Evolutionary conservation across 2,888 invertebrate species (phyloP).

Genomic region (Conomelus anceps): DNA sequence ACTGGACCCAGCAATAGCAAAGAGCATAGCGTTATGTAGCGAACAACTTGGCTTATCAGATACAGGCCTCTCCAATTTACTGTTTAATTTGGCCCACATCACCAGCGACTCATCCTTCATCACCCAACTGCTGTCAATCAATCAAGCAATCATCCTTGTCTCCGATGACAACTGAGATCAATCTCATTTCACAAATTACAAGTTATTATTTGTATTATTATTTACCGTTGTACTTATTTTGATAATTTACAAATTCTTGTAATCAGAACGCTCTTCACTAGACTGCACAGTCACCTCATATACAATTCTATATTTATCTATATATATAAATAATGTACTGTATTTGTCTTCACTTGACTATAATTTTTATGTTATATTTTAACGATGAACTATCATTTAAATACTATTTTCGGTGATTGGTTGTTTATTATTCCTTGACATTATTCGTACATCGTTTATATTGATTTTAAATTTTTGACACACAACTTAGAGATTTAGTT

Average conservation of each 20-base stretch:
- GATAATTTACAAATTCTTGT: neutral
- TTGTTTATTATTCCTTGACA: neutral
- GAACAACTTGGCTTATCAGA: conserved; percentile 62
- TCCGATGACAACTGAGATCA: conserved; percentile 21
- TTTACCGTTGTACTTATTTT: neutral
- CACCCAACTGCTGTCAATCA: conserved; percentile 68
- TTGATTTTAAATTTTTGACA: conserved; percentile 8
- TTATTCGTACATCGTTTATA: neutral
- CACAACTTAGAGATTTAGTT: conserved; percentile 5
- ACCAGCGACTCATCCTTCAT: conserved; percentile 66
- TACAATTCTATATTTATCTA: too few relatives aligned
- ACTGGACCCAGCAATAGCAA: conserved; percentile 46
- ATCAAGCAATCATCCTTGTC: conserved; percentile 61
- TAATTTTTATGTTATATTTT: too few relatives aligned
- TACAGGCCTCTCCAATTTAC: conserved; percentile 54
- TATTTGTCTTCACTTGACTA: too few relatives aligned
- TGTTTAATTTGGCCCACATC: conserved; percentile 59
- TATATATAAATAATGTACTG: too few relatives aligned
- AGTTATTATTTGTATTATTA: neutral
- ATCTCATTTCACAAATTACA: neutral
- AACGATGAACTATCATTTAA: conserved; percentile 3
- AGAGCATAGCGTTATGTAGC: conserved; percentile 61
- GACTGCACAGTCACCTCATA: too few relatives aligned
- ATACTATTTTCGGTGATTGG: neutral
- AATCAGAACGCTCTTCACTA: neutral